Evolutionary conservation across 92 coral and sea anemone genomes (phyloP).

Genomic region (Plumapathes pennacea): DNA sequence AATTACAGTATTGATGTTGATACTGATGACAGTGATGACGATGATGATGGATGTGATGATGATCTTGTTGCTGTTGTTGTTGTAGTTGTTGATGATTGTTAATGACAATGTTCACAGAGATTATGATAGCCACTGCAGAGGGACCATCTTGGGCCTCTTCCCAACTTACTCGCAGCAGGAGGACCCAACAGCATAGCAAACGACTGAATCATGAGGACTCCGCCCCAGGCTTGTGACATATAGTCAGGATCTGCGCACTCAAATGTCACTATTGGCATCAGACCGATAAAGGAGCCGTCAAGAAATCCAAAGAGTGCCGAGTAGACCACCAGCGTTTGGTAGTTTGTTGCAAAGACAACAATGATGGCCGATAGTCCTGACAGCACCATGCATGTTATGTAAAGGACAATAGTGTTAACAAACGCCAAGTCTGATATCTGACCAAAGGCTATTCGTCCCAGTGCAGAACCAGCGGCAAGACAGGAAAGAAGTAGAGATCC

Average conservation of each 20-base stretch:
- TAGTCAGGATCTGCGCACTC: constrained; percentile 73
- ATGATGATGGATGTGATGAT: no score
- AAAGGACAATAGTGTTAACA: constrained; percentile 63
- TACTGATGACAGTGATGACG: no score
- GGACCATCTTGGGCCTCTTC: no score
- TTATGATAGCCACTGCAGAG: no score
- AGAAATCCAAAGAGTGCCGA: constrained; percentile 74
- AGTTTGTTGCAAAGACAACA: constrained; percentile 65
- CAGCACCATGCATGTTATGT: constrained; percentile 78
- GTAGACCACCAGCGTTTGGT: constrained; percentile 81
- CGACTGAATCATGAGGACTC: constrained; percentile 88
- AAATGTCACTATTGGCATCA: constrained; percentile 96
- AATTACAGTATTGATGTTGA: no score
- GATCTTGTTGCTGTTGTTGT: no score
- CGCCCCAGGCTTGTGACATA: constrained; percentile 97
- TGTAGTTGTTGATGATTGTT: no score
- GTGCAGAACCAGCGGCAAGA: constrained; percentile 76
- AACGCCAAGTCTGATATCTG: constrained; percentile 70
- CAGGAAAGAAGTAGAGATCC: constrained; percentile 87
- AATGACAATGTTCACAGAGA: no score
- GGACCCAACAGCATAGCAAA: constrained; percentile 88
- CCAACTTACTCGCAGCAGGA: constrained; percentile 92
- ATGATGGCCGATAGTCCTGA: constrained; percentile 77
- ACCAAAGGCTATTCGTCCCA: constrained; percentile 88
- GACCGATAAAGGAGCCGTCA: constrained; percentile 93